These are phyloP conservation scores for Plagodis pulveraria DNA, from an alignment of 2,888 invertebrate genomes.

Conservation along the genomic window DNA sequence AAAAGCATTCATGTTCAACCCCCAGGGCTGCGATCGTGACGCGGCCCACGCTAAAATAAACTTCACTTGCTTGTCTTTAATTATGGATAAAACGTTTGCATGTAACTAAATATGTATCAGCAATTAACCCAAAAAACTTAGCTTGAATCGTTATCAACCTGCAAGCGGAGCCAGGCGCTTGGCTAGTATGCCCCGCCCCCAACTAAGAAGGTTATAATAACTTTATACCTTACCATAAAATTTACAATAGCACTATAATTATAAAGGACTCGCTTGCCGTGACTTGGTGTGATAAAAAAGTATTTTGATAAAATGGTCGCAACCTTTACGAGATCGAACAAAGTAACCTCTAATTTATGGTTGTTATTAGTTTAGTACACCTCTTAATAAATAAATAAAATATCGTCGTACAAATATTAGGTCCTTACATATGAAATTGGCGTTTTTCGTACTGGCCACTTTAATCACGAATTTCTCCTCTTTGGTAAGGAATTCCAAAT, in stretches of 20 bases:
- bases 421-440: too few relatives aligned
- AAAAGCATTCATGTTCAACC: not conserved
- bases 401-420: slow-evolving; percentile 41
- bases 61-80: slow-evolving; percentile 1
- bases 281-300: slow-evolving; percentile 57
- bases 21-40: not conserved
- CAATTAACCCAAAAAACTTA: slow-evolving; percentile 17
- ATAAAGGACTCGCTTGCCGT: slow-evolving; percentile 46
- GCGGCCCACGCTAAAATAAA: slow-evolving; percentile 7
- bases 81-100: slow-evolving; percentile 13
- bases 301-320: slow-evolving; percentile 46
- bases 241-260: slow-evolving; percentile 44
- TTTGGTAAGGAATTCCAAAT: too few relatives aligned
- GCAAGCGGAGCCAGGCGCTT: slow-evolving; percentile 1
- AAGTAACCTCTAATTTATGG: slow-evolving; percentile 50
- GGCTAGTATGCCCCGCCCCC: slow-evolving; percentile 3
- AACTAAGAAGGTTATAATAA: slow-evolving; percentile 40
- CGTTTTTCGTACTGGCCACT: too few relatives aligned
- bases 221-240: slow-evolving; percentile 47
- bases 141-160: slow-evolving; percentile 6
- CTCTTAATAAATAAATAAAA: slow-evolving; percentile 54
- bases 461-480: too few relatives aligned
- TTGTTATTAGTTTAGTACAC: slow-evolving; percentile 44
- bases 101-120: slow-evolving; percentile 21
- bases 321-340: slow-evolving; percentile 42